Evolutionary conservation across 2,113 vertebrate genomes (phyloP).

Genomic region (Romanogobio albipinnatus): DNA sequence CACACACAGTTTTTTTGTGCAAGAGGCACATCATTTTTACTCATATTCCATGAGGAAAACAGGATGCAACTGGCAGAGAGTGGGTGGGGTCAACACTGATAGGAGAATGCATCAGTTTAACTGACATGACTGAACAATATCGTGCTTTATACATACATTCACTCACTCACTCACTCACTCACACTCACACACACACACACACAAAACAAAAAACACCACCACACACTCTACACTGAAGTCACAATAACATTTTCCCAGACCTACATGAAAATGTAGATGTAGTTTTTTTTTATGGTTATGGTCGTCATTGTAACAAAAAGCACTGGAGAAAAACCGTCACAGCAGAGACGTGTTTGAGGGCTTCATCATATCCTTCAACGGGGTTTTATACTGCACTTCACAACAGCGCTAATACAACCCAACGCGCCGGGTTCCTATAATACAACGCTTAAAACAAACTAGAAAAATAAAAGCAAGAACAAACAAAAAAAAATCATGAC

Average conservation of each 20-base stretch:
- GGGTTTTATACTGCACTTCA: conserved; percentile 58
- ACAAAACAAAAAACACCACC: conserved; percentile 74
- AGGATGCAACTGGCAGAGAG: conserved; percentile 68
- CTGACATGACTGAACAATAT: conserved; percentile 49
- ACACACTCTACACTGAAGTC: conserved; percentile 83
- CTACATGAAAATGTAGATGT: conserved; percentile 87
- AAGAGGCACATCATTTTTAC: conserved; percentile 73
- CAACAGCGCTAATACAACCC: conserved; percentile 59
- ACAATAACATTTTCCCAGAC: conserved; percentile 79
- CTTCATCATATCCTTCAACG: conserved; percentile 84
- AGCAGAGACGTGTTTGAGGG: conserved; percentile 68
- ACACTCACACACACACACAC: conserved; percentile 60
- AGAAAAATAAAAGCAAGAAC: not conserved
- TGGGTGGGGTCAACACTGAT: conserved; percentile 58
- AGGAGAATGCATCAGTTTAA: conserved; percentile 54
- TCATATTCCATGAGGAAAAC: conserved; percentile 88
- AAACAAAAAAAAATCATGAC: conserved; percentile 44
- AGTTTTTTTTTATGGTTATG: conserved; percentile 65
- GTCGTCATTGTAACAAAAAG: conserved; percentile 75
- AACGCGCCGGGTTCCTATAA: conserved; percentile 62
- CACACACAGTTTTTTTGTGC: conserved; percentile 39
- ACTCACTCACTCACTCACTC: not conserved
- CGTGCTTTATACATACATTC: conserved; percentile 72
- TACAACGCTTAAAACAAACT: conserved; percentile 69
- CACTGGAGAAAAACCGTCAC: conserved; percentile 88